These are phyloP conservation scores for Norana najaformis DNA, from an alignment of 2,888 invertebrate genomes.

Conservation along the genomic window DNA sequence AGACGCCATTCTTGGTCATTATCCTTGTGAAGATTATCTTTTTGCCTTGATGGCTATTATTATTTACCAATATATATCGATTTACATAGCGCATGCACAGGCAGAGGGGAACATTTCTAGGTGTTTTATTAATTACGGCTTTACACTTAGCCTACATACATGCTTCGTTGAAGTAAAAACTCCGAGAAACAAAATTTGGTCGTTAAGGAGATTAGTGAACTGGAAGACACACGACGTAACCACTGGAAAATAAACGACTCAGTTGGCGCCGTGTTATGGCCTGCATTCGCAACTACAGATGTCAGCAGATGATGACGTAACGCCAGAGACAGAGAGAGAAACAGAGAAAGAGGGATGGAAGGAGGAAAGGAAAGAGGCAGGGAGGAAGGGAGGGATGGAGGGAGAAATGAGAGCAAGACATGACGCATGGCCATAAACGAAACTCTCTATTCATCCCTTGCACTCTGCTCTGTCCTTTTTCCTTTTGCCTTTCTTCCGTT, in stretches of 20 bases:
- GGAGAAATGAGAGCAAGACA: background rate
- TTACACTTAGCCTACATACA: background rate
- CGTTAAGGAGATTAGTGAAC: background rate
- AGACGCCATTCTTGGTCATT: no score
- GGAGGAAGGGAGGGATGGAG: background rate
- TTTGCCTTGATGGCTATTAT: no score
- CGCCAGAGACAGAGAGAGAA: background rate
- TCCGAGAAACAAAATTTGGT: background rate
- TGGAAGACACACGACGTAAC: background rate
- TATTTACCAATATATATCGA: no score
- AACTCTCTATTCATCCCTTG: background rate
- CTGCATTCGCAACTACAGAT: background rate
- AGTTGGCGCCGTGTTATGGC: background rate
- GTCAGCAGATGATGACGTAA: background rate
- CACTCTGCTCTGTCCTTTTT: background rate
- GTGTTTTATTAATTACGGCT: background rate
- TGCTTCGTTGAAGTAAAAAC: background rate
- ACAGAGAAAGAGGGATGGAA: no score
- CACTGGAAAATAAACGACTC: background rate
- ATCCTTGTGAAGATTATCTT: no score
- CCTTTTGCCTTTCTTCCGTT: background rate
- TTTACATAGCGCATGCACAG: no score
- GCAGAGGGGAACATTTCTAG: background rate
- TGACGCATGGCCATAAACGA: background rate
- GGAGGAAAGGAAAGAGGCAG: background rate